Evolutionary conservation across 2,888 invertebrate genomes (phyloP), one percentile per base, ranked within the genome.

Genomic region (Drosophila macrothrix): DNA sequence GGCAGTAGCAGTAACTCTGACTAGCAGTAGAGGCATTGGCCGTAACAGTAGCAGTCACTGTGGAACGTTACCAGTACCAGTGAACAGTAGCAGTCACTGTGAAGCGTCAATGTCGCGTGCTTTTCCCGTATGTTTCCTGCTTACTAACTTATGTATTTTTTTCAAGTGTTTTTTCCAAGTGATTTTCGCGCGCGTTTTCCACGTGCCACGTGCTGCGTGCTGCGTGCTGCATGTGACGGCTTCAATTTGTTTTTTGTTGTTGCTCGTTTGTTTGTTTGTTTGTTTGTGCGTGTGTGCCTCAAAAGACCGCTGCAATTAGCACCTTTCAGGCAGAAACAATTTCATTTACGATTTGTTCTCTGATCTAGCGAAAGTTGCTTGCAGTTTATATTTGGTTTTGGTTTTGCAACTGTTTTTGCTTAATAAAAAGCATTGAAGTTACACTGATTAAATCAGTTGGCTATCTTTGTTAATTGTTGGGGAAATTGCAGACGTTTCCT

Each of bases 141-240:
- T 63, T 62, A 28, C 56, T 50, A 16, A 65, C 52, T 58, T 56
- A 39, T 52, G 25, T 29, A 43, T 43, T 58, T 52, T 78, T 76
- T 76, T 78, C 65, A 65, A 78, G 78, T 77, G 76, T 33, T 59
- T 74, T 77, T 66, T 41, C 22, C 53, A 67, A 64, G 72, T 72
- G 72, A n/a, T 65, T 73, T 71, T 73, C 73, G 68, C 80, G 78
- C 78, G 80, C 79, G 62, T 73, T 80, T 76, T 76, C 46, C 58
- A 61, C 41, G 58, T 64, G 76, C 67, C 81, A 80, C 78, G 76
- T 80, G 80, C 76, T 62, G 58, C 62, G n/a, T 53, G 7, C 29
- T 29, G 29, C 62, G n/a, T 53, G 31, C 31, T 31, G 7, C 62
- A 19, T 53, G 49, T 58, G 49, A 14, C 55, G 39, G 61, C 53